Conservation (phyloP, 2,797 vertebrate genomes). For the Myotis daubentonii region DNA sequence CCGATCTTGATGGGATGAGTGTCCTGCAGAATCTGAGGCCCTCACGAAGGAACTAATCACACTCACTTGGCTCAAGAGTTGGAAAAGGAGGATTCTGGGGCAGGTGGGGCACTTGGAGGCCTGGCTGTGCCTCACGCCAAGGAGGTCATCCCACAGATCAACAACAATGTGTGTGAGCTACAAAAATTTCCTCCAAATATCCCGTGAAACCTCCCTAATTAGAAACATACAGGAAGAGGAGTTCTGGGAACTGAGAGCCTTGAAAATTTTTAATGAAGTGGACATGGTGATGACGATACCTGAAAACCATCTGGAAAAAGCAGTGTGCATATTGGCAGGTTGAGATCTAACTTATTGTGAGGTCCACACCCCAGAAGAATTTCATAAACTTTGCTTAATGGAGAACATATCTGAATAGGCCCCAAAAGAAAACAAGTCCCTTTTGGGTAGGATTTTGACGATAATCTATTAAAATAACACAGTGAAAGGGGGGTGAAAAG, state of each 20-base stretch:
- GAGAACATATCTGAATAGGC: background rate
- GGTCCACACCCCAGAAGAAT: background rate
- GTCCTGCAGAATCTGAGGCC: background rate
- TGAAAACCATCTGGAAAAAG: background rate
- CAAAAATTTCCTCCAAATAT: background rate
- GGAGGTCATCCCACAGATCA: background rate
- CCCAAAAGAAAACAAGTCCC: background rate
- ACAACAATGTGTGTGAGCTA: accelerated
- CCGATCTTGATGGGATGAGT: background rate
- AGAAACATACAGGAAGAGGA: background rate
- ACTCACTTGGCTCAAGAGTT: background rate
- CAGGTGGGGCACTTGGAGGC: background rate
- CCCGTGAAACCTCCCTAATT: background rate
- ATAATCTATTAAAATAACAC: background rate
- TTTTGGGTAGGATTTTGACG: background rate
- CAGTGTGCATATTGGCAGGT: background rate
- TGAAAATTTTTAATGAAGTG: background rate
- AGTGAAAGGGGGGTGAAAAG: background rate
- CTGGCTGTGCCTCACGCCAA: background rate
- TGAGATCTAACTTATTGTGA: background rate
- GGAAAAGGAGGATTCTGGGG: background rate
- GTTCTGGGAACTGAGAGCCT: background rate
- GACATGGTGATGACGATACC: background rate
- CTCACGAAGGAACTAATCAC: background rate
- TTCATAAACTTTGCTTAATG: background rate